Evolutionary conservation across 2,888 invertebrate species (phyloP).

Genomic region (Luffia ferchaultella): DNA sequence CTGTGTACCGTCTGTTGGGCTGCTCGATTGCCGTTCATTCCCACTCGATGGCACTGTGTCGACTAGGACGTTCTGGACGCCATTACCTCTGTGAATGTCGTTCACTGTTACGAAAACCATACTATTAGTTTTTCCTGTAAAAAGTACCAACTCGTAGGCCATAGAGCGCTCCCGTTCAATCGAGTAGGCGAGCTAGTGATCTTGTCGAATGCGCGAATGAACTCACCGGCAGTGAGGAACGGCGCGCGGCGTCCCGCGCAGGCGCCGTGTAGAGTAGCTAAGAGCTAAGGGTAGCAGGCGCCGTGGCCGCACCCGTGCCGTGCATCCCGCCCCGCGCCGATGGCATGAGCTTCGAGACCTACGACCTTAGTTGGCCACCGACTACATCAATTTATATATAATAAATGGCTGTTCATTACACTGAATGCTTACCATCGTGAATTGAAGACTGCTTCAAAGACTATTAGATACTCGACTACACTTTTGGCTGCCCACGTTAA

Average conservation of each 20-base stretch:
- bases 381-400: conserved; percentile 33
- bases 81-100: conserved; percentile 57
- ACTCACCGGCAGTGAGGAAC: not conserved
- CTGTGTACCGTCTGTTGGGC: conserved; percentile 59
- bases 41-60: conserved; percentile 50
- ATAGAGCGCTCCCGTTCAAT: conserved; percentile 26
- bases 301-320: conserved; percentile 15
- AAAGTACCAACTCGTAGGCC: conserved; percentile 41
- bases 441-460: conserved; percentile 53
- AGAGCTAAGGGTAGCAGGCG: conserved; percentile 1
- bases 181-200: not conserved
- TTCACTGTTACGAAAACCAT: conserved; percentile 59
- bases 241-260: not conserved
- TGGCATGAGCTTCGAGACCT: conserved; percentile 29
- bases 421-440: conserved; percentile 59
- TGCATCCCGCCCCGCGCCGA: conserved; percentile 24
- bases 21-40: conserved; percentile 51
- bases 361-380: conserved; percentile 27
- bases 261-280: conserved; percentile 2
- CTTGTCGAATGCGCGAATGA: not conserved
- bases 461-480: conserved; percentile 62
- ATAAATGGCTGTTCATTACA: conserved; percentile 58
- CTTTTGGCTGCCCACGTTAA: conserved; percentile 63
- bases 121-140: conserved; percentile 61
- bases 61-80: conserved; percentile 50